A percentile compares a stretch with the other conserved stretches of the same genome.
phyloP scores from a whole-genome alignment of 2,888 invertebrate species.

The Euphydryas editha region DNA sequence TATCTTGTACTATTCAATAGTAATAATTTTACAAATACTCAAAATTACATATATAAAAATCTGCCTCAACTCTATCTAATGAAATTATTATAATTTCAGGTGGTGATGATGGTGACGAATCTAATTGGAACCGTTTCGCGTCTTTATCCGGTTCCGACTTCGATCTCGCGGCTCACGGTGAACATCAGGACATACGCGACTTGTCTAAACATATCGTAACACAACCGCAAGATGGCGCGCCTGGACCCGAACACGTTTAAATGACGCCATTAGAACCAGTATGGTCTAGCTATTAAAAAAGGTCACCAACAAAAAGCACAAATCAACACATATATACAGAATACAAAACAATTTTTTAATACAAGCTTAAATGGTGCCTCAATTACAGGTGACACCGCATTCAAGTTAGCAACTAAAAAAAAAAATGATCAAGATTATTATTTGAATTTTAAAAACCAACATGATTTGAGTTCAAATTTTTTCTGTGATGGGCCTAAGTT shows the following conservation, averaged over 20 bases:
- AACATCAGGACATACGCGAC: slow-evolving; percentile 59
- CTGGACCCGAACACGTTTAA: slow-evolving; percentile 60
- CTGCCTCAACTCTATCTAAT: not conserved
- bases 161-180: slow-evolving; percentile 84
- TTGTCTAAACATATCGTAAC: slow-evolving; percentile 60
- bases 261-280: no score
- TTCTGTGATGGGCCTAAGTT: no score
- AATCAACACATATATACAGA: no score
- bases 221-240: slow-evolving; percentile 46
- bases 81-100: not conserved
- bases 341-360: no score
- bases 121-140: slow-evolving; percentile 78
- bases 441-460: no score
- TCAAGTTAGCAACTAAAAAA: no score
- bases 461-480: no score
- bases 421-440: not conserved
- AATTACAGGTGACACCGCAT: no score
- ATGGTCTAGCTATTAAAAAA: not conserved
- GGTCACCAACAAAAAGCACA: no score
- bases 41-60: not conserved
- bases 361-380: no score
- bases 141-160: slow-evolving; percentile 86
- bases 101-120: slow-evolving; percentile 55
- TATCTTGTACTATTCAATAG: not conserved
- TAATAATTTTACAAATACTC: not conserved